Evolutionary conservation across 2,797 vertebrate genomes (phyloP), one percentile per base, ranked within the genome.

Genomic region (Eidolon dupreanum): DNA sequence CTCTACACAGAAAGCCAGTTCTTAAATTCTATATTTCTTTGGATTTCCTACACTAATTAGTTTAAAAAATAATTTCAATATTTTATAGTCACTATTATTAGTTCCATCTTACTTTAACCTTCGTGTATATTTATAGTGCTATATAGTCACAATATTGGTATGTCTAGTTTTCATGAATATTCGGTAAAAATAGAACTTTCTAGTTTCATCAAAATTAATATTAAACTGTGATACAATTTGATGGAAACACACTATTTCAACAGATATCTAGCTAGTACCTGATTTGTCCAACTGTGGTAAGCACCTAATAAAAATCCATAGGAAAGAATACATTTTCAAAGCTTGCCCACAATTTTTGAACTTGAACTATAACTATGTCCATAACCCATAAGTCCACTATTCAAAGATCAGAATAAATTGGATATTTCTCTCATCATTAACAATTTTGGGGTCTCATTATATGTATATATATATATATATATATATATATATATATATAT

Each of bases 21-120:
- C 59, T 75, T 70, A 82, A 93, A 33, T 92, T 65, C 31, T 4
- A 10, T 33, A 46, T 53, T 46, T 57, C 6, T 93, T 94, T 92
- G 49, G 2, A 65, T 68, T 89, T 89, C 75, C 57, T 53, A 82
- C 11, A 59, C 19, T 83, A 86, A 88, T 82, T 53, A 81, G 8
- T 93, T 31, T 31, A 55, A 63, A 87, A 78, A 96, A 92, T 66
- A 96, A 93, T 43, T 90, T 61, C 46, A 97, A 19, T 79, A 73
- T 75, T 95, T 97, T 88, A 43, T 65, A 95, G 63, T 73, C 19
- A 75, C 38, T 68, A 31, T 97, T 90, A 97, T 83, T 95, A 98
- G 78, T 49, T 90, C 82, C 49, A 61, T 36, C 59, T n/a, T 94
- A 79, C 92, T 83, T 97, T 95, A 97, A 88, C 57, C 89, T 85